Conservation (phyloP, 2,113 vertebrate species). For the Neodontobutis hainanensis region DNA sequence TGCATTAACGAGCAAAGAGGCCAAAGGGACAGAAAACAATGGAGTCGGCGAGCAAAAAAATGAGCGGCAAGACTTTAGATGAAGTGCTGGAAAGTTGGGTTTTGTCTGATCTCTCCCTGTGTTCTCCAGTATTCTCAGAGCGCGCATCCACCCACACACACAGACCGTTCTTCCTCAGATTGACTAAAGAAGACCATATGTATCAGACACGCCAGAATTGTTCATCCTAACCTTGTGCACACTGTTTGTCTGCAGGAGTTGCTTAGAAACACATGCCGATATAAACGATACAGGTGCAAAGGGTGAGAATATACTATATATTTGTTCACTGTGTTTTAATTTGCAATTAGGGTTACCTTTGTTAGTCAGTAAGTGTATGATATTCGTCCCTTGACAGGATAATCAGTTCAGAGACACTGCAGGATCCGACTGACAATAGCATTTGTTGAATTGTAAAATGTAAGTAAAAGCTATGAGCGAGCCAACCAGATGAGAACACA, state of each 20-base stretch:
- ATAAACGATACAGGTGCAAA: conserved; percentile 34
- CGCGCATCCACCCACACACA: conserved; percentile 21
- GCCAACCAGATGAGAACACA: conserved; percentile 4
- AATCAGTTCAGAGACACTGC: conserved; percentile 27
- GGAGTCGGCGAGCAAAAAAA: conserved; percentile 3
- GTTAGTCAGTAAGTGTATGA: too few relatives aligned
- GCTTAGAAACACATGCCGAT: conserved; percentile 1
- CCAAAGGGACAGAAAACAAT: conserved; percentile 45
- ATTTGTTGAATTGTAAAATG: too few relatives aligned
- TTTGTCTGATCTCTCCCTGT: conserved; percentile 52
- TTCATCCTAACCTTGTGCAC: conserved; percentile 15
- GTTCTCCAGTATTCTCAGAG: conserved; percentile 21
- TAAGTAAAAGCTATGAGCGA: background rate
- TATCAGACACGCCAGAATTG: conserved; percentile 36
- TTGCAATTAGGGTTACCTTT: too few relatives aligned
- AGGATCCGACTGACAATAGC: background rate
- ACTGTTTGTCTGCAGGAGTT: conserved; percentile 5
- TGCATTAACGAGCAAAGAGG: conserved; percentile 5
- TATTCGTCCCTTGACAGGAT: conserved; percentile 2
- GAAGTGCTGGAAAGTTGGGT: conserved; percentile 27
- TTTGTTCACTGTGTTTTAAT: background rate
- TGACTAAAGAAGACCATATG: conserved; percentile 54
- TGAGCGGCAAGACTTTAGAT: conserved; percentile 15
- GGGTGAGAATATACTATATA: background rate
- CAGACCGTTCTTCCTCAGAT: conserved; percentile 12